phyloP scores from a whole-genome alignment of 2,113 vertebrate species.

The Caranx melampygus region DNA sequence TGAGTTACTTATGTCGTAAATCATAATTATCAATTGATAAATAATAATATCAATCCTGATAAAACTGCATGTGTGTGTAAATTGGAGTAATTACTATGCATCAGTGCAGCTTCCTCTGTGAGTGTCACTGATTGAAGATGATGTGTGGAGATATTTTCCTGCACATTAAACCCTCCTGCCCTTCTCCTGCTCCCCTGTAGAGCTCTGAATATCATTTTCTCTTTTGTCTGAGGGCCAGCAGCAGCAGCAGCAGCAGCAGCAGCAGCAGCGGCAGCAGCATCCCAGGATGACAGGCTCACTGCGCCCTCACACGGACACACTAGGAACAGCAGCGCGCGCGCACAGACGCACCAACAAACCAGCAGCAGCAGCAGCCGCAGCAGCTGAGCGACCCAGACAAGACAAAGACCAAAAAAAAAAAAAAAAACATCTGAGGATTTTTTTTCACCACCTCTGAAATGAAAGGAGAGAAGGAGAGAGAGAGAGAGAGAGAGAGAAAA shows the following conservation, averaged over 20 bases:
- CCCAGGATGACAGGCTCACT: slow-evolving; percentile 39
- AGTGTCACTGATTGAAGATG: neutral
- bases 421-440: neutral
- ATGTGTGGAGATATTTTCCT: slow-evolving; percentile 3
- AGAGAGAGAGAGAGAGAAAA: neutral
- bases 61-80: neutral
- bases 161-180: slow-evolving; percentile 6
- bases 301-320: slow-evolving; percentile 72
- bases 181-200: slow-evolving; percentile 12
- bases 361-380: neutral
- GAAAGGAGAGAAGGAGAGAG: neutral
- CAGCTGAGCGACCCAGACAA: slow-evolving; percentile 22
- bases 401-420: slow-evolving; percentile 36
- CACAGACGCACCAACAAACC: neutral
- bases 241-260: slow-evolving; percentile 16
- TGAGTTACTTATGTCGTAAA: too few species aligned
- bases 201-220: slow-evolving; percentile 55
- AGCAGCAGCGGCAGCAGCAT: slow-evolving; percentile 55
- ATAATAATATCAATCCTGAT: neutral
- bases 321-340: slow-evolving; percentile 9
- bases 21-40: too few species aligned
- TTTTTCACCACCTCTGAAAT: neutral
- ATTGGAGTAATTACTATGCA: neutral
- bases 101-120: neutral
- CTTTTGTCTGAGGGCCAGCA: slow-evolving; percentile 75